Base-by-base conservation (phyloP, 2,113 vertebrate species). In the Corythaeola cristata region DNA sequence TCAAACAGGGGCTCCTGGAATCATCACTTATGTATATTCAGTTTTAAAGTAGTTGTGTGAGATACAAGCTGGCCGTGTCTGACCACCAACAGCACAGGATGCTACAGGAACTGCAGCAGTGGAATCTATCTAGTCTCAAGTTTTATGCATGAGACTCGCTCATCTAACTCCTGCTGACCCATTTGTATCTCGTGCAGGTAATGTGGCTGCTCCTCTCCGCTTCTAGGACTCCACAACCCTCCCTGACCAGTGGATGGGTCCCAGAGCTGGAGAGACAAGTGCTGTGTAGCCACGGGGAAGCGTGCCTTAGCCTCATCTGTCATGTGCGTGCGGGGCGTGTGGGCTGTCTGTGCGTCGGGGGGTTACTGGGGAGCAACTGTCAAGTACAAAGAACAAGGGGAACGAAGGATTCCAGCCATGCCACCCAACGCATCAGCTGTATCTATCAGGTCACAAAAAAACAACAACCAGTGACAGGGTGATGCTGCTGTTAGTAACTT, bases 211-310 rank as follows among this genome's bases (percentile, higher is more conserved):
- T 63, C 12, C 39, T 59, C 35, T 21, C 50, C 35, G 3, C 26
- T 72, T 50, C 49, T 44, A 89, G 81, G 63, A 66, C 45, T 41
- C 8, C 20, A 4, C 39, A 47, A 35, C 33, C 33, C 14, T n/a
- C 53, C 26, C 41, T 44, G 49, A 33, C 3, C 50, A 64, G 63
- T 1, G 32, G 23, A 39, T 12, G 33, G 35, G 9, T 63, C 24
- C 50, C 37, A 45, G 71, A 77, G 49, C 30, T 8, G 49, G n/a
- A 53, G 60, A 35, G 53, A 21, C 33, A 37, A 26, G 50, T 11
- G 58, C n/a, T 28, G 6, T 4, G 0, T 19, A 67, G 52, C 44
- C 53, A 6, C 9, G 0, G 3, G 45, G 45, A 45, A 55, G 32
- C 3, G 4, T 32, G 50, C 35, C 26, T 44, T 33, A 15, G 50